These are phyloP conservation scores for Myodes glareolus DNA, from an alignment of 2,113 vertebrate species.

Conservation along the genomic window DNA sequence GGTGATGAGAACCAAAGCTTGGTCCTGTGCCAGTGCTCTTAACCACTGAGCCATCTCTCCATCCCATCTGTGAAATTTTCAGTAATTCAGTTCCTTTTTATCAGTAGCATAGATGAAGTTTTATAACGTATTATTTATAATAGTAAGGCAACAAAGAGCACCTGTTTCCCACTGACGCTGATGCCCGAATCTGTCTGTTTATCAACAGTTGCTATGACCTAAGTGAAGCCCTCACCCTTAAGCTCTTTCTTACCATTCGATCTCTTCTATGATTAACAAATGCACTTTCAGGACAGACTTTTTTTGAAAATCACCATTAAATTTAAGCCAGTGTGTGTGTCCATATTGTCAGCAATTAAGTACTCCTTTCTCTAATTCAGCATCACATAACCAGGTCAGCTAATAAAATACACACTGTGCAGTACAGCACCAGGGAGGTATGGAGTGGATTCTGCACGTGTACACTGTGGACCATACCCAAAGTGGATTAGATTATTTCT, in stretches of 20 bases:
- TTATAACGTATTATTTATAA: neutral
- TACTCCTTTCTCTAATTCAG: neutral
- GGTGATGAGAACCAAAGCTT: neutral
- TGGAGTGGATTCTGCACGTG: neutral
- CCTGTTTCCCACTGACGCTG: neutral
- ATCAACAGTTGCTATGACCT: neutral
- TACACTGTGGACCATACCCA: neutral
- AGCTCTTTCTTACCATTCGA: neutral
- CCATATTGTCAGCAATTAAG: neutral
- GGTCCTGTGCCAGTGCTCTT: neutral
- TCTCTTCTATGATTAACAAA: neutral
- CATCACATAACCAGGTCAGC: neutral
- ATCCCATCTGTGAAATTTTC: neutral
- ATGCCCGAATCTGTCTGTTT: neutral
- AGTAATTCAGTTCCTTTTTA: neutral
- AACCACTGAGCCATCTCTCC: neutral
- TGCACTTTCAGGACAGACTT: neutral
- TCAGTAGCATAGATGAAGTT: neutral
- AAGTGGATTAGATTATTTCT: neutral
- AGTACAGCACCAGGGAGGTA: neutral
- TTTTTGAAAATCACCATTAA: neutral
- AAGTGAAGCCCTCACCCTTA: neutral
- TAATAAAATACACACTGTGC: neutral
- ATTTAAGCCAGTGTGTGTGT: neutral
- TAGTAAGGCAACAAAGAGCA: neutral